These are phyloP conservation scores for Hydraecia micacea DNA, from an alignment of 2,888 invertebrate species.

Conservation along the genomic window DNA sequence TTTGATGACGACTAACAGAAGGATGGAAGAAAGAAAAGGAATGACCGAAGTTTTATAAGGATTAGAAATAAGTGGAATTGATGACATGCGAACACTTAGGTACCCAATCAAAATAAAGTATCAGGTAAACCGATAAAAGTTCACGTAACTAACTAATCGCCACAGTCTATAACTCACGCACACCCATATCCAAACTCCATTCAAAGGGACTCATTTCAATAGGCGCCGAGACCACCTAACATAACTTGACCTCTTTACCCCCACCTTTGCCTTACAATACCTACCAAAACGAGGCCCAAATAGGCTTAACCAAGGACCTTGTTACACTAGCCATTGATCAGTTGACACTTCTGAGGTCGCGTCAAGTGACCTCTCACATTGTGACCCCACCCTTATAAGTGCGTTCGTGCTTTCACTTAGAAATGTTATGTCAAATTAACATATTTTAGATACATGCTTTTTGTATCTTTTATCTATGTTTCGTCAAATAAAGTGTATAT, in stretches of 20 bases:
- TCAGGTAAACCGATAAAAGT: background rate
- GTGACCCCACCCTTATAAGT: conserved; percentile 67
- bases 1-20: background rate
- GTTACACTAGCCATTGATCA: conserved; percentile 53
- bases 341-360: conserved; percentile 68
- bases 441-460: conserved; percentile 52
- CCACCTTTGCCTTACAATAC: conserved; percentile 32
- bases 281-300: conserved; percentile 35
- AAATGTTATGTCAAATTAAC: conserved; percentile 65
- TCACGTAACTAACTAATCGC: conserved; percentile 27
- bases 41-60: background rate
- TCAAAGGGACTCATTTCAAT: conserved; percentile 66
- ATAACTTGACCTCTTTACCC: conserved; percentile 42
- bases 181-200: conserved; percentile 55
- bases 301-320: conserved; percentile 50
- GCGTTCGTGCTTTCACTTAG: conserved; percentile 68
- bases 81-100: background rate
- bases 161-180: conserved; percentile 28
- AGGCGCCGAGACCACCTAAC: conserved; percentile 57
- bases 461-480: conserved; percentile 39
- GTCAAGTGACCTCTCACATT: conserved; percentile 60
- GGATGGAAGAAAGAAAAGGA: background rate
- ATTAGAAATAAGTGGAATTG: background rate
- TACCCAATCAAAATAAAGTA: background rate
- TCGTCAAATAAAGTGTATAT: conserved; percentile 50